Evolutionary conservation across 2,113 vertebrate species (phyloP), one percentile per base, ranked within the genome.

Genomic region (Aphelocoma coerulescens): DNA sequence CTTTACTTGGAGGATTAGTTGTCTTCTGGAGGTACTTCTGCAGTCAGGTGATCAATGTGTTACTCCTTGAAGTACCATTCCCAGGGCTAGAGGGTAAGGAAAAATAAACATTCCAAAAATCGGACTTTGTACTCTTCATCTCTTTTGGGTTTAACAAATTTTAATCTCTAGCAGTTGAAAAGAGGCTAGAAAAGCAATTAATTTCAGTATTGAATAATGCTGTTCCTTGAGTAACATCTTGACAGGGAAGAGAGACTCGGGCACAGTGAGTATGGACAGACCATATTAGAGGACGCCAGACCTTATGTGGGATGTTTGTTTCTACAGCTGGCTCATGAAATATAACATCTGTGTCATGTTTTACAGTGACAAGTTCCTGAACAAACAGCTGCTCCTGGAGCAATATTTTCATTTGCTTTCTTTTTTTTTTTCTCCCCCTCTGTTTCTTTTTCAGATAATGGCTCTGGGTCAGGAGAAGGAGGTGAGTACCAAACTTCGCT

Each of bases 401-500:
- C 88, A 91, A 78, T 96, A 62, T 95, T 96, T 94, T 98, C 26
- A 96, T 89, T 94, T 93, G 10, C 23, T 81, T 66, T 94, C 24
- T 85, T 37, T 37, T 79, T 74, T 65, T 44, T 55, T 41, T 5
- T 3, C 10, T n/a, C 22, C 32, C 32, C 13, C 3, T 89, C 62
- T 75, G 63, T 96, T 96, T 94, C 81, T 57, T 95, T 93, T 94
- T 82, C 97, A 99, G 99, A 99, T 95, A 98, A 98, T 46, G 98
- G 98, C 11, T 99, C 99, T 91, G 99, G 99, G 88, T 99, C 99
- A 72, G 99, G 98, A 94, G 99, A 99, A 88, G 98, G 98, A 98
- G 99, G 99, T 99, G 96, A 96, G 97, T 98, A 97, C 73, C 49
- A 95, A 78, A 59, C 30, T 43, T 7, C 15, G 55, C 9, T 74